Percentiles rank a stretch among this genome's conserved stretches.
phyloP scores from a whole-genome alignment of 1,140 invertebrate species.

The Lepidostoma basale region DNA sequence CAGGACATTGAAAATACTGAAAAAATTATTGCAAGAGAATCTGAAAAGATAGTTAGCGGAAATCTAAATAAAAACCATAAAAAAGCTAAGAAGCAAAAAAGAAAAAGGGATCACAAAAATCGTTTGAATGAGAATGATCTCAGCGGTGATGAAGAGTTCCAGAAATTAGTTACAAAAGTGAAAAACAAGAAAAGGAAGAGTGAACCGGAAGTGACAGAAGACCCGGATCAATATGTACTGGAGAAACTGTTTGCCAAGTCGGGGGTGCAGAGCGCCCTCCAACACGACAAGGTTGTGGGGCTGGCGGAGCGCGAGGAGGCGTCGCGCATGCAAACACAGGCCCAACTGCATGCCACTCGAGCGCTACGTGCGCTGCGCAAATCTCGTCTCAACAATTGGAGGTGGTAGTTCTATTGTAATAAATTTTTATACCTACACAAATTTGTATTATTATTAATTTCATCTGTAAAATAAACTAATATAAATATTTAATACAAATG shows the following conservation, averaged over 20 bases:
- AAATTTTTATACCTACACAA: neutral
- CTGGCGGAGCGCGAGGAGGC: constrained; percentile 57
- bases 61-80: neutral
- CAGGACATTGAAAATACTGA: constrained; percentile 29
- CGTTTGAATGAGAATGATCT: constrained; percentile 29
- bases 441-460: constrained; percentile 23
- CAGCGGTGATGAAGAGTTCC: constrained; percentile 32
- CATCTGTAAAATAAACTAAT: neutral
- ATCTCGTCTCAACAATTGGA: constrained; percentile 57
- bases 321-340: constrained; percentile 60
- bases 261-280: constrained; percentile 62
- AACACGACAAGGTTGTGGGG: constrained; percentile 64
- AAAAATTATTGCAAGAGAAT: neutral
- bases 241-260: constrained; percentile 65
- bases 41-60: neutral
- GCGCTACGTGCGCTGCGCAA: constrained; percentile 62
- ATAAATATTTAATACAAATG: no score
- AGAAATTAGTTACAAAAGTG: constrained; percentile 24
- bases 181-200: constrained; percentile 20
- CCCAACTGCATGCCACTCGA: constrained; percentile 57
- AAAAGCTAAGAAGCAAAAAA: constrained; percentile 40
- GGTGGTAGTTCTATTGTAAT: constrained; percentile 45
- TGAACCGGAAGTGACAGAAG: constrained; percentile 24
- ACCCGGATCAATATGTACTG: constrained; percentile 64
- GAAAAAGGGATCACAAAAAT: constrained; percentile 36